Conservation (phyloP, 2,888 invertebrate species). For the Pristionchus japonicus region DNA sequence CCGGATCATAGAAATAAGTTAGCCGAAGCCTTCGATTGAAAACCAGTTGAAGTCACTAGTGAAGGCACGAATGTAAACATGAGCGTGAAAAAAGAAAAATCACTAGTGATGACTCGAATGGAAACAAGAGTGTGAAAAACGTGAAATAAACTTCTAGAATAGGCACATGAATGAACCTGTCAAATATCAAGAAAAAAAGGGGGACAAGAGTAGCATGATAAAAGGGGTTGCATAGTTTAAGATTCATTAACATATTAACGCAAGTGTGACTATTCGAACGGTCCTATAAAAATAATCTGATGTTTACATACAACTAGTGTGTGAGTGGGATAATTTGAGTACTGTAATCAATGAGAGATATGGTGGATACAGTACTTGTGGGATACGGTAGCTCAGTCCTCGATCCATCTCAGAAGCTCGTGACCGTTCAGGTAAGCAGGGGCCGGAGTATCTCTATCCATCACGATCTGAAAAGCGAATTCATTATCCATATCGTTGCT, state of each 20-base stretch:
- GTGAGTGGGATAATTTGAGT: neutral
- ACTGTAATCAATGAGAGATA: no score
- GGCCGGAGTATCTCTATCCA: no score
- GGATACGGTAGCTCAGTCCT: neutral
- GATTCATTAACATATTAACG: neutral
- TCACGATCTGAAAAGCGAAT: neutral
- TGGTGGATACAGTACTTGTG: neutral
- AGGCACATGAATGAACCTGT: neutral
- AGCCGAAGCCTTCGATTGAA: no score
- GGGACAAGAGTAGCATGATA: neutral
- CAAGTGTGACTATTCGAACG: neutral
- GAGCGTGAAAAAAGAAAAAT: neutral
- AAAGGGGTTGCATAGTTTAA: neutral
- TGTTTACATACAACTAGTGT: neutral
- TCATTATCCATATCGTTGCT: neutral
- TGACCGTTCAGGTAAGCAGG: no score
- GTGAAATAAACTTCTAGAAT: neutral
- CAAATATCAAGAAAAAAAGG: neutral
- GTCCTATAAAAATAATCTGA: neutral
- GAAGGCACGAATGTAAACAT: neutral
- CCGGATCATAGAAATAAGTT: neutral
- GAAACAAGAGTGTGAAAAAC: neutral
- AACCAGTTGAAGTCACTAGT: neutral
- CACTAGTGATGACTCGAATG: no score
- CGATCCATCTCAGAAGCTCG: neutral